Base-by-base conservation (phyloP, 2,113 vertebrate genomes). In the Megaceryle maxima region DNA sequence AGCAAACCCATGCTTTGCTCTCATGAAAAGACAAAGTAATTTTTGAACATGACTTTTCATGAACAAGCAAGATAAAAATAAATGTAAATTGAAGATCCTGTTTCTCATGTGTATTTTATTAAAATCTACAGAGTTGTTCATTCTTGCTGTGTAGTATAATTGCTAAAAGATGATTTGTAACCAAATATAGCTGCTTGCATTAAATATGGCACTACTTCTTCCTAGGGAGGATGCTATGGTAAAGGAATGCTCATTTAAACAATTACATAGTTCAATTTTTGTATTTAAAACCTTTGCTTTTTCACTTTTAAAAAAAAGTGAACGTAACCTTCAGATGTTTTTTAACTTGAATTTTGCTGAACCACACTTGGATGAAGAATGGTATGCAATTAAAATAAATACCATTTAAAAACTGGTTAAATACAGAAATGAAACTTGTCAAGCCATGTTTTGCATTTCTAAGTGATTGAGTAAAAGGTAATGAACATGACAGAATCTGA, bases 161-260 rank as follows among this genome's bases (percentile, higher is more conserved):
- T 96, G 95, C 92, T 96, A 97, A 96, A 96, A 96, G 66, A 96
- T 97, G 95, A 97, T 95, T 92, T 93, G 95, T 91, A 94, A 95
- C 95, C 96, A 96, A 97, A 96, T 96, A 97, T 96, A 96, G 91
- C 87, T 64, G 80, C 81, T 94, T 53, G 74, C 80, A 91, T 94
- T 96, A 92, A 93, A 91, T 85, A 89, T 62, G 95, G 78, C 89
- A 87, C 67, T 84, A 10, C 46, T 87, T 83, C 87, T 57, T 96
- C 41, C 63, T 91, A 79, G 84, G 69, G 81, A 95, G 91, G 92
- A 84, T 91, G 96, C 89, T 95, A 93, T 62, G 77, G 86, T 66
- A 83, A 82, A 94, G 88, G 77, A 91, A 92, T 89, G 91, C 83
- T 89, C 94, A 62, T 94, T 95, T 92, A 91, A 94, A 76, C 95